Evolutionary conservation across 2,113 vertebrate genomes (phyloP).

Genomic region (Cottus gobio): DNA sequence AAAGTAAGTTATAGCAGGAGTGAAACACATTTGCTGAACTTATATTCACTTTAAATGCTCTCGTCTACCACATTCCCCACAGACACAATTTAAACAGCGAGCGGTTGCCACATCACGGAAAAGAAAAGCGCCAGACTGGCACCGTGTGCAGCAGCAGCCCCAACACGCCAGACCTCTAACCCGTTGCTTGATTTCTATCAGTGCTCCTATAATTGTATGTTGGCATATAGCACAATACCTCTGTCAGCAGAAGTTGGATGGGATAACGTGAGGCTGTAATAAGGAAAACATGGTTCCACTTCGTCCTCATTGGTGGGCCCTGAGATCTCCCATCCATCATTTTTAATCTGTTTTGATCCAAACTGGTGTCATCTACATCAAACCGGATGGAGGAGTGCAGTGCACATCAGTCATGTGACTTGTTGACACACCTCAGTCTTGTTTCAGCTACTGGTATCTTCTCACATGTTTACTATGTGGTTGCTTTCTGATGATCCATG

Average conservation of each 20-base stretch:
- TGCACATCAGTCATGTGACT: not conserved
- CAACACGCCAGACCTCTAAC: conserved; percentile 30
- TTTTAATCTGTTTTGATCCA: conserved; percentile 34
- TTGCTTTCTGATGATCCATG: conserved; percentile 12
- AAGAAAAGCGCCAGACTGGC: conserved; percentile 17
- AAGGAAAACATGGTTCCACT: conserved; percentile 37
- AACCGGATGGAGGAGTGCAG: not conserved
- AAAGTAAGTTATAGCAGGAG: not conserved
- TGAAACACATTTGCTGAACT: conserved; percentile 1
- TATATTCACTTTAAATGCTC: conserved; percentile 19
- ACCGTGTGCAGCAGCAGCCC: conserved; percentile 1
- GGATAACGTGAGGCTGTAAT: conserved; percentile 23
- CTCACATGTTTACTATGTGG: not conserved
- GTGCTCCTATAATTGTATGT: conserved; percentile 23
- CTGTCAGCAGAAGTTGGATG: conserved; percentile 19
- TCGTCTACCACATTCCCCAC: conserved; percentile 5
- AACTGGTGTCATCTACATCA: not conserved
- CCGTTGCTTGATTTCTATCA: conserved; percentile 27
- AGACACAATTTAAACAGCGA: conserved; percentile 18
- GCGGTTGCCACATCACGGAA: not conserved
- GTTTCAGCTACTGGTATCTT: conserved; percentile 35
- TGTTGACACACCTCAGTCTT: not conserved
- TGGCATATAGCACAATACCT: conserved; percentile 16
- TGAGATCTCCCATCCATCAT: conserved; percentile 14
- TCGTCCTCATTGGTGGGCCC: conserved; percentile 39